Conservation (phyloP, 30 jellyfish, hydroid and myxozoan genomes). For the Pelagia noctiluca region DNA sequence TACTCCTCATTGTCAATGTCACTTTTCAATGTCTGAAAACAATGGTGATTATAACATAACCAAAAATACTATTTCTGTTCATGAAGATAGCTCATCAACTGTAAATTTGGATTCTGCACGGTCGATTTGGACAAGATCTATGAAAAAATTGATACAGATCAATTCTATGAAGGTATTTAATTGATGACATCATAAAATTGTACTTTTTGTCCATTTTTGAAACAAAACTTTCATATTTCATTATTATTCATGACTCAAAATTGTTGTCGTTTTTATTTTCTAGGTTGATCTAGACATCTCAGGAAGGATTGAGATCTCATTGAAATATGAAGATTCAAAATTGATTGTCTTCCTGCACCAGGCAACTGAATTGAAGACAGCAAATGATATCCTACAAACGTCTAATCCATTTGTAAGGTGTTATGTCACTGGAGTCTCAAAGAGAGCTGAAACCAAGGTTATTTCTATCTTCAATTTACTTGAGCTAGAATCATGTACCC, state of each 20-base stretch:
- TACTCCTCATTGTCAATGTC: too few species aligned
- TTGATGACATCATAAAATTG: too few species aligned
- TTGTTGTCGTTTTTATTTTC: neutral
- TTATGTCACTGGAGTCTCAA: conserved; percentile 76
- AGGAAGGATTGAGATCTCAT: conserved; percentile 73
- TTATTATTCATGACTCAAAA: neutral
- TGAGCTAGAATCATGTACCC: too few species aligned
- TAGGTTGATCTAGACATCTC: conserved; percentile 77
- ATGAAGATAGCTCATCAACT: too few species aligned
- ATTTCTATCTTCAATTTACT: too few species aligned
- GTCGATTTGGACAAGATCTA: too few species aligned
- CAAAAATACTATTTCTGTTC: too few species aligned
- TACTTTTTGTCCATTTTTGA: neutral
- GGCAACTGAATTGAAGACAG: conserved; percentile 67
- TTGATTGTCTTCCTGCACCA: conserved; percentile 59
- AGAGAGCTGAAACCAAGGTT: conserved; percentile 72
- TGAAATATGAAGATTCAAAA: conserved; percentile 61
- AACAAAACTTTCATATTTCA: neutral
- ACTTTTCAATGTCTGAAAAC: too few species aligned
- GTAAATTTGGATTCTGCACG: too few species aligned
- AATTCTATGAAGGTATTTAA: too few species aligned
- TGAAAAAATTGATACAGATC: too few species aligned
- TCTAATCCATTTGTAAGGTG: conserved; percentile 83
- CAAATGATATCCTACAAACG: conserved; percentile 12
- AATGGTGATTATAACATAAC: too few species aligned